Evolutionary conservation across 2,113 vertebrate species (phyloP).

Genomic region (Equus quagga): DNA sequence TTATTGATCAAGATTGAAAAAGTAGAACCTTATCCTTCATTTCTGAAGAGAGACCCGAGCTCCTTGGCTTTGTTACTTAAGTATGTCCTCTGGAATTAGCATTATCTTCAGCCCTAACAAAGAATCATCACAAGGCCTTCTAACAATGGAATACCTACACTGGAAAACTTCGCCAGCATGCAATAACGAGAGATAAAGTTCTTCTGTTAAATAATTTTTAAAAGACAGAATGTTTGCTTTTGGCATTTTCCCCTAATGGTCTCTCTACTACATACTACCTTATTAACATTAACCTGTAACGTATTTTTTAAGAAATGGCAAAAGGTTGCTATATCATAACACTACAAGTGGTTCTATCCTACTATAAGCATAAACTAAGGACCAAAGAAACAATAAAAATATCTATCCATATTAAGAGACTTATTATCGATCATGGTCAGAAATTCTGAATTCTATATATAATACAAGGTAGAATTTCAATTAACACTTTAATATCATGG

Average conservation of each 20-base stretch:
- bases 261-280: background rate
- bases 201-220: slow-evolving; percentile 46
- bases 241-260: slow-evolving; percentile 21
- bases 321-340: background rate
- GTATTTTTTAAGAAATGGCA: background rate
- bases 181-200: slow-evolving; percentile 62
- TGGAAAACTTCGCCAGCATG: slow-evolving; percentile 21
- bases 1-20: slow-evolving; percentile 58
- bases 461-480: background rate
- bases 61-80: slow-evolving; percentile 37
- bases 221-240: slow-evolving; percentile 10
- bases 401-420: background rate
- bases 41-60: slow-evolving; percentile 31
- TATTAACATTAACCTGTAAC: background rate
- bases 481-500: background rate
- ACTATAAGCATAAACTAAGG: background rate
- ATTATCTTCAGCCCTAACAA: slow-evolving; percentile 31
- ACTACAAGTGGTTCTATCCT: background rate
- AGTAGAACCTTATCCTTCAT: slow-evolving; percentile 32
- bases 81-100: slow-evolving; percentile 37
- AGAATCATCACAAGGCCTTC: slow-evolving; percentile 43
- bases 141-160: background rate
- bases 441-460: background rate
- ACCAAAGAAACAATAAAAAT: background rate
- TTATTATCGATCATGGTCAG: background rate